These are phyloP conservation scores for Meta bourneti DNA, from an alignment of 2,888 invertebrate species.

Conservation along the genomic window DNA sequence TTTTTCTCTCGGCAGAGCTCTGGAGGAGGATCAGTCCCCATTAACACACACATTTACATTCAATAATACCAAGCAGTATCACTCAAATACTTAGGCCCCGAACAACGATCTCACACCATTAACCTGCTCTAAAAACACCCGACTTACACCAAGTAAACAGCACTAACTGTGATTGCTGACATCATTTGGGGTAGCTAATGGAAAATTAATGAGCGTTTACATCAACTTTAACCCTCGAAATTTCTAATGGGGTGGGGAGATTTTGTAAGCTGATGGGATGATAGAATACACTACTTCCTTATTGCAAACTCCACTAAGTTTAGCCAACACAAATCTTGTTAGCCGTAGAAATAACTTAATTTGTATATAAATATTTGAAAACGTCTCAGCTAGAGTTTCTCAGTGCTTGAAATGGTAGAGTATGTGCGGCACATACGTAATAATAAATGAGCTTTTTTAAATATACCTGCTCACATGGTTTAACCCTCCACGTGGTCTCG, in stretches of 20 bases:
- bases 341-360: not conserved
- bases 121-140: constrained; percentile 25
- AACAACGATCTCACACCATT: constrained; percentile 37
- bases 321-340: not conserved
- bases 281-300: not conserved
- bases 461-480: no score
- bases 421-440: not conserved
- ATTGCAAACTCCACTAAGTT: not conserved
- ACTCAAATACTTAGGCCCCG: constrained; percentile 17
- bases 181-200: constrained; percentile 60
- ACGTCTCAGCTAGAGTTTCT: not conserved
- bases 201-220: constrained; percentile 67
- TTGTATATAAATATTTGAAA: not conserved
- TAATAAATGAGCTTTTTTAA: no score
- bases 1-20: not conserved
- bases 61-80: constrained; percentile 20
- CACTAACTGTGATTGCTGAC: constrained; percentile 46
- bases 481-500: no score
- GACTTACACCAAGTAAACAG: constrained; percentile 9
- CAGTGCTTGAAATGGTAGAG: not conserved
- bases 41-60: constrained; percentile 10
- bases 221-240: constrained; percentile 47
- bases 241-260: constrained; percentile 24
- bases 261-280: constrained; percentile 25
- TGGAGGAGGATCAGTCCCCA: not conserved